Conservation (phyloP, 2,113 vertebrate genomes). For the Stictonetta naevosa region DNA sequence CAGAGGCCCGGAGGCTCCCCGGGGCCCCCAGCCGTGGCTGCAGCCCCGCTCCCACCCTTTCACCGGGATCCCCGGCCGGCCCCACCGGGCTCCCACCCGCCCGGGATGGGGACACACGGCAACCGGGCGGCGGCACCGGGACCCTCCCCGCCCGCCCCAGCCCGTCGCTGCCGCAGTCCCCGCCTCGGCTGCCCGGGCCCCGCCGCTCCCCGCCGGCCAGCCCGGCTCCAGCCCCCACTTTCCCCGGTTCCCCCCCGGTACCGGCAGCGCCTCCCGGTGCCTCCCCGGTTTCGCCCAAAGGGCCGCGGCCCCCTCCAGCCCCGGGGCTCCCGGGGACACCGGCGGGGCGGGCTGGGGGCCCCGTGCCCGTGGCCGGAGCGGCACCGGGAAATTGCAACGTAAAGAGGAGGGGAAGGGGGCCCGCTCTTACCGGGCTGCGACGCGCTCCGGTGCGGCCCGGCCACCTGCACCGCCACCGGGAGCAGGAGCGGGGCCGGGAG, state of each 20-base stretch:
- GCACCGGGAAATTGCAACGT: too few relatives aligned
- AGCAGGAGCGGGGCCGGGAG: not conserved
- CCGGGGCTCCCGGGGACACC: too few relatives aligned
- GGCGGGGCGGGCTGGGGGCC: too few relatives aligned
- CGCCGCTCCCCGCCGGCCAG: too few relatives aligned
- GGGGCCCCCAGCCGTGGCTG: not conserved
- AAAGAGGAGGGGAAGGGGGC: not conserved
- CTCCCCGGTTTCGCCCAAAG: too few relatives aligned
- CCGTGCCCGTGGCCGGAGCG: too few relatives aligned
- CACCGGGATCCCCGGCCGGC: not conserved
- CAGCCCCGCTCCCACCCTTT: not conserved
- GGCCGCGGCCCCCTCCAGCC: too few relatives aligned
- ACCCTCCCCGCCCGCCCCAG: not conserved
- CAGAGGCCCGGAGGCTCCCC: not conserved
- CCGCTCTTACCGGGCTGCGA: slow-evolving; percentile 43
- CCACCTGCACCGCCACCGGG: not conserved
- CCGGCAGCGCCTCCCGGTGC: too few relatives aligned
- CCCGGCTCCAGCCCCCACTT: not conserved
- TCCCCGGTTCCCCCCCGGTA: too few relatives aligned
- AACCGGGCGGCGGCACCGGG: not conserved
- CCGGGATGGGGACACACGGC: not conserved
- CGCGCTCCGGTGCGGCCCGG: slow-evolving; percentile 19
- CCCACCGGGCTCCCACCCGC: not conserved
- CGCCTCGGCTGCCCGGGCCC: not conserved
- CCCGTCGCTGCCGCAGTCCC: not conserved